phyloP scores from a whole-genome alignment of 2,888 invertebrate genomes.

The Podabrus alpinus region DNA sequence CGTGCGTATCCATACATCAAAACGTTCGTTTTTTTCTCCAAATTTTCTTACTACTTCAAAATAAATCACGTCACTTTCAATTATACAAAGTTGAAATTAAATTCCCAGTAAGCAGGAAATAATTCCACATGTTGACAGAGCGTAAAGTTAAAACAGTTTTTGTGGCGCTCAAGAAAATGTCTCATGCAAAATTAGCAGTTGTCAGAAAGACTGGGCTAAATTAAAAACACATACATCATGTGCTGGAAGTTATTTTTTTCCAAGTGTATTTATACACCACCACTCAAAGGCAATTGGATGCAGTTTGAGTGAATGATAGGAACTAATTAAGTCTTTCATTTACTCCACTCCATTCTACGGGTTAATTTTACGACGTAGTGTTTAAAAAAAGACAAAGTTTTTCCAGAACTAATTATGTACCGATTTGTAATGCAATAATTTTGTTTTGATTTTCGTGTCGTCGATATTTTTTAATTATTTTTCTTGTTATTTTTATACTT shows the following conservation, averaged over 20 bases:
- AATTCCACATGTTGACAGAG: conserved; percentile 47
- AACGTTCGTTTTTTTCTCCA: conserved; percentile 14
- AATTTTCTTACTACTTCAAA: conserved; percentile 22
- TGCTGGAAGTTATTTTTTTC: conserved; percentile 5
- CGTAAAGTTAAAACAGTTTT: conserved; percentile 42
- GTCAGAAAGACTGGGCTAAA: conserved; percentile 45
- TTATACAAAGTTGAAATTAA: conserved; percentile 41
- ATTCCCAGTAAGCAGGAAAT: conserved; percentile 48
- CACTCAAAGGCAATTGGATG: conserved; percentile 14
- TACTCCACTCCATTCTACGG: not conserved
- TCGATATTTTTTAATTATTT: not conserved
- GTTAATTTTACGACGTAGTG: not conserved
- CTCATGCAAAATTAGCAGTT: conserved; percentile 53
- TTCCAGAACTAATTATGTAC: not conserved
- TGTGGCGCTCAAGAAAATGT: conserved; percentile 36
- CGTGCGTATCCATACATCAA: conserved; percentile 19
- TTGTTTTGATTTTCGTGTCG: not conserved
- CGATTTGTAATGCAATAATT: not conserved
- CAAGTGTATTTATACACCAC: conserved; percentile 8
- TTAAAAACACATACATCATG: conserved; percentile 48
- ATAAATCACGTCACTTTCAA: conserved; percentile 44
- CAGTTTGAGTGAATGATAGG: not conserved
- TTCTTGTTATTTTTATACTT: not conserved
- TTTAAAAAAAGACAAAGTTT: not conserved
- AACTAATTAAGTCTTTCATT: not conserved